Evolutionary conservation across 2,113 vertebrate species (phyloP), one percentile per base, ranked within the genome.

Genomic region (Cacatua alba): DNA sequence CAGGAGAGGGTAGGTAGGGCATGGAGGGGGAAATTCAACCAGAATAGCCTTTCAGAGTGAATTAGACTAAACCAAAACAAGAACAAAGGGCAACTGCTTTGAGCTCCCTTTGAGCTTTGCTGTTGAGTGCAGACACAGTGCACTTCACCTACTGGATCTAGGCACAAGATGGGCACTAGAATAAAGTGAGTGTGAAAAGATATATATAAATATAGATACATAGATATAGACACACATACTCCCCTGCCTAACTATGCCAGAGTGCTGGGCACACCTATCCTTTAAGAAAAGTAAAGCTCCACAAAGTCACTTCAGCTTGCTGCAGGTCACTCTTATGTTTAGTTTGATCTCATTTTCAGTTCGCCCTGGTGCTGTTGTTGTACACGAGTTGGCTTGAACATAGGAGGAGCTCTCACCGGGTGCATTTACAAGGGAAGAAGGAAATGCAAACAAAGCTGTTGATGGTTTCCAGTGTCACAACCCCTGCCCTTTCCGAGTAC

Each of bases 131-230:
- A 82, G 55, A 41, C 46, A 28, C 24, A 17, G 37, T 0, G 31
- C n/a, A 8, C 16, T 65, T 25, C n/a, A 59, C 19, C 31, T 35
- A 14, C 28, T 5, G 51, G 55, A 31, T 17, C 43, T 6, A 19
- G 11, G 76, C 46, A 25, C 15, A 11, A 25, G 16, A 7, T 8
- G 33, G 48, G 49, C 19, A 4, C 59, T 37, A 77, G 53, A 60
- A 41, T 16, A 57, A 51, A 13, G 2, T 0, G 4, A 43, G 23
- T 11, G 17, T 41, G 37, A 21, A 86, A 37, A 18, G 13, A 17
- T 2, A 26, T 16, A 25, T 0, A 11, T 4, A 60, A 6, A 17
- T 2, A 3, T 4, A 48, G 2, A 48, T 3, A 35, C 20, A 79
- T 10, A 75, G 10, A 53, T 2, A 43, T 3, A 46, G 4, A 35